Base-by-base conservation (phyloP, 2,797 vertebrate species). In the Hafferia zeledoni region DNA sequence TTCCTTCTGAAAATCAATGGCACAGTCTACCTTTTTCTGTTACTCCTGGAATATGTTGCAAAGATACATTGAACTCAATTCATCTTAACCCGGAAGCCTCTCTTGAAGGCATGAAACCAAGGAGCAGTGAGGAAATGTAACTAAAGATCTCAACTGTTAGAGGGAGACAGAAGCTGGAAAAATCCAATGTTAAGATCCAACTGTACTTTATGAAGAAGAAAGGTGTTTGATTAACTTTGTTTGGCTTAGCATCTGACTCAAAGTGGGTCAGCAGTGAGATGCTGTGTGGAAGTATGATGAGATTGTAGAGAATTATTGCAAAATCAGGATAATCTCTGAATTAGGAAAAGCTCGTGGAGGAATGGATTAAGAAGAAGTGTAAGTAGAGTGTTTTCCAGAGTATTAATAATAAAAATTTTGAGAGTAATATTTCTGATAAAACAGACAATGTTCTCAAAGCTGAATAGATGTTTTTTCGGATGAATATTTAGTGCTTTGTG, bases 281-380 rank as follows among this genome's bases (percentile, higher is more conserved):
- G 28, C 17, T 46, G 8, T 67, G 35, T 87, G 56, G 49, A 43
- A 20, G 27, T 57, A 35, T 69, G 77, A 89, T 72, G 81, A 92
- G 86, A 89, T 63, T 63, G 71, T 31, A 74, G 44, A 35, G 68
- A 84, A 87, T 90, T 87, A 92, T 92, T 92, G 44, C 60, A 7
- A 92, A 87, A 94, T 49, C 74, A 85, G 94, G 87, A 94, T 92
- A 61, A 95, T 82, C 81, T 82, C 35, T 76, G 94, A 82, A 74
- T 89, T 95, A 91, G 41, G 56, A 83, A 77, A 94, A 56, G 41
- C 0, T 0, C 68, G 33, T 12, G 37, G 25, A 89, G 31, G 63
- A 84, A 52, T n/a, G 67, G 81, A 84, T 95, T 85, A 92, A 55
- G 31, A 77, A 85, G 37, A 30, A 17, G 19, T 81, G 39, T 68